These are phyloP conservation scores for Lamprotornis superbus DNA, from an alignment of 2,113 vertebrate genomes.

Conservation along the genomic window DNA sequence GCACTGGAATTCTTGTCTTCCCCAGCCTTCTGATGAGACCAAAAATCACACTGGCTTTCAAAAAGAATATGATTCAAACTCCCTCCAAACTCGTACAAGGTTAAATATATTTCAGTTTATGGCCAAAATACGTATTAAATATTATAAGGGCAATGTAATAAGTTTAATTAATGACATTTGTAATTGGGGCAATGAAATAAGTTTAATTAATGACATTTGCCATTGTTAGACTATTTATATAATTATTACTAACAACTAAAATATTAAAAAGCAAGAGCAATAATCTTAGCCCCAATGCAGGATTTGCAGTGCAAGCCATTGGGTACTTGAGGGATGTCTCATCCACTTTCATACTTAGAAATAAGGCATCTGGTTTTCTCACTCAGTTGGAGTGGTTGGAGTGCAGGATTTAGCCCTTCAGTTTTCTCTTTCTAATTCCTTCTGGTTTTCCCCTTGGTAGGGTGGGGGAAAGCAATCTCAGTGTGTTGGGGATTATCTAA, in stretches of 20 bases:
- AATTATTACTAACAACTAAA: background rate
- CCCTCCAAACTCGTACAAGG: background rate
- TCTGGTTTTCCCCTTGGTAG: background rate
- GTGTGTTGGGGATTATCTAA: background rate
- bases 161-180: background rate
- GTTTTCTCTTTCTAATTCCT: background rate
- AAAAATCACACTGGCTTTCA: background rate
- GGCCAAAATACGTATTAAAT: background rate
- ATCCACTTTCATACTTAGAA: background rate
- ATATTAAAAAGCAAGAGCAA: background rate
- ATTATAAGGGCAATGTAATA: background rate
- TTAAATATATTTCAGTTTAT: background rate
- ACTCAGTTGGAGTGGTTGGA: fast-evolving
- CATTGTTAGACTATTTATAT: background rate
- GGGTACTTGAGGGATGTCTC: background rate
- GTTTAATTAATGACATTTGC: background rate
- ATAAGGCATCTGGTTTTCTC: background rate
- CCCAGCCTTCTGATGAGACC: background rate
- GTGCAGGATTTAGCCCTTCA: background rate
- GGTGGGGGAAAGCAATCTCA: background rate
- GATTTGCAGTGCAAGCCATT: background rate
- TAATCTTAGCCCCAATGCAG: fast-evolving
- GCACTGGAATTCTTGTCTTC: background rate
- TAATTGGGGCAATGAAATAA: background rate
- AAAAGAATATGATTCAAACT: background rate